Conservation (phyloP, 2,797 vertebrate genomes). For the Lycodopsis pacificus region DNA sequence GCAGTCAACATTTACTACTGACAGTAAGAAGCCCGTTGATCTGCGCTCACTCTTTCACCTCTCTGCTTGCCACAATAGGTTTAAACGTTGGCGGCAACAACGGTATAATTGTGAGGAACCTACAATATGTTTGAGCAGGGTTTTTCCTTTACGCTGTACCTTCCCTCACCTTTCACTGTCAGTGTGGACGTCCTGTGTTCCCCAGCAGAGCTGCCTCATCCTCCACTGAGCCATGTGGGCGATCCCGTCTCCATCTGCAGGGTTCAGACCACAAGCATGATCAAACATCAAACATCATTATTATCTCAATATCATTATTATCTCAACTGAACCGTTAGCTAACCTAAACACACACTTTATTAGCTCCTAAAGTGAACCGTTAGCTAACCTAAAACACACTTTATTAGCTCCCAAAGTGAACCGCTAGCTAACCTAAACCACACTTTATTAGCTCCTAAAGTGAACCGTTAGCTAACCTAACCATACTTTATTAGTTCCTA, state of each 20-base stretch:
- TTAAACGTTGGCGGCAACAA: neutral
- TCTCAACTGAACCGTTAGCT: no score
- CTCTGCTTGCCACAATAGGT: neutral
- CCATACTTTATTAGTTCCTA: neutral
- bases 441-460: no score
- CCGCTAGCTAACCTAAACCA: neutral
- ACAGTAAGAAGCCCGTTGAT: neutral
- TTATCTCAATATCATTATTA: no score
- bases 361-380: neutral
- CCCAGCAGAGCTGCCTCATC: constrained; percentile 89
- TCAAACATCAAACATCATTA: neutral
- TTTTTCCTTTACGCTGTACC: no score
- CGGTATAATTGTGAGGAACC: neutral
- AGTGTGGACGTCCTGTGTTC: constrained; percentile 84
- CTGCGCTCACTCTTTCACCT: neutral
- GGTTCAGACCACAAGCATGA: neutral
- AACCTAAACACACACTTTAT: no score
- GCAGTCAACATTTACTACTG: neutral
- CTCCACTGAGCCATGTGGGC: constrained; percentile 88
- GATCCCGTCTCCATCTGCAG: constrained; percentile 74
- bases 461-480: no score
- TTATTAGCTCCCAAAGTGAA: neutral
- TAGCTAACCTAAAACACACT: neutral
- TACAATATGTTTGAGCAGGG: no score
- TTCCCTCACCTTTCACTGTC: constrained; percentile 78